Conservation (phyloP, 2,113 vertebrate species). For the Pelecanus crispus region DNA sequence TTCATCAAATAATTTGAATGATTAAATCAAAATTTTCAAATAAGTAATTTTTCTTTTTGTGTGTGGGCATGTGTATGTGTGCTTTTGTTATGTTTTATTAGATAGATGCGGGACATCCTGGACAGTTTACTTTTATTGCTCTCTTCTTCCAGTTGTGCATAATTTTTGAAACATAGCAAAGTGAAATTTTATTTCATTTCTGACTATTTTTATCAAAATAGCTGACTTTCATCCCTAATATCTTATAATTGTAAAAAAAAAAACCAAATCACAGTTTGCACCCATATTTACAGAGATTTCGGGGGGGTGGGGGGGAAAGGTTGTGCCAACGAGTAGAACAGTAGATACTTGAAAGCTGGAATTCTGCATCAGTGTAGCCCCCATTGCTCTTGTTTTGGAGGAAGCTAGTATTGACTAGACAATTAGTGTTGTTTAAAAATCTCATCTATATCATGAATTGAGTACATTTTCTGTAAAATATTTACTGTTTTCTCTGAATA, state of each 20-base stretch:
- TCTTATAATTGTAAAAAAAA: neutral
- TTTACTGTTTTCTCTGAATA: neutral
- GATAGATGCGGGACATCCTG: neutral
- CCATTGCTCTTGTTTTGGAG: neutral
- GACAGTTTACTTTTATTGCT: neutral
- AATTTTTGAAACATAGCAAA: neutral
- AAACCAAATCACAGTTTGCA: neutral
- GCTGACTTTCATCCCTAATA: neutral
- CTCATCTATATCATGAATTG: neutral
- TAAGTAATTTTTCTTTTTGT: neutral
- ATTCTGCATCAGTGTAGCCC: neutral
- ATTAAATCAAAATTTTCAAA: neutral
- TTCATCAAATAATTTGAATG: neutral
- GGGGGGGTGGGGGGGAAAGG: rapidly evolving
- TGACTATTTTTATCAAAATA: neutral
- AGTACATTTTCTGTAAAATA: neutral
- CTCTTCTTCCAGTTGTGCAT: neutral
- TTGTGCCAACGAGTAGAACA: neutral
- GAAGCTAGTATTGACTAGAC: neutral
- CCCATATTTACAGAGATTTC: neutral
- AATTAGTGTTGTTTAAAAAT: neutral
- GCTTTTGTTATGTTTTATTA: neutral
- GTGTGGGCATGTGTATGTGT: neutral
- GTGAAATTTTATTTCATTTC: neutral
- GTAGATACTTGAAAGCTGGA: neutral